phyloP scores from a whole-genome alignment of 2,113 vertebrate species.

The Mus pahari region DNA sequence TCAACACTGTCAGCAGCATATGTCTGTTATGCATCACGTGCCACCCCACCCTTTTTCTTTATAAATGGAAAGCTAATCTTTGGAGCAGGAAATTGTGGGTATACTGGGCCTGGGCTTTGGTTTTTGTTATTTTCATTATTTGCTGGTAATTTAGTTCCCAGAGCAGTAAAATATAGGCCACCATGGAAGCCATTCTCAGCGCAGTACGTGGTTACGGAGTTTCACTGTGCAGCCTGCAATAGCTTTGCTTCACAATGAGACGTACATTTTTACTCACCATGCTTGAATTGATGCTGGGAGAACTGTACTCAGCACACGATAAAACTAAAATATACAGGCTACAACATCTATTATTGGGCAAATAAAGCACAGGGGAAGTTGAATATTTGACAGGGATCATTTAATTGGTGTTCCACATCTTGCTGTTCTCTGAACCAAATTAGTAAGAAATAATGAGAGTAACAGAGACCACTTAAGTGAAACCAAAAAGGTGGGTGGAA shows the following conservation, averaged over 20 bases:
- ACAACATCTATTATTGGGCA: background rate
- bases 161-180: slow-evolving; percentile 50
- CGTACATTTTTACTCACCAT: background rate
- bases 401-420: background rate
- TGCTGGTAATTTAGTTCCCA: slow-evolving; percentile 32
- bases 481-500: background rate
- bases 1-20: slow-evolving; percentile 18
- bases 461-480: background rate
- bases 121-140: slow-evolving; percentile 55
- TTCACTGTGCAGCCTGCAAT: background rate
- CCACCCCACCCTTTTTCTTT: slow-evolving; percentile 30
- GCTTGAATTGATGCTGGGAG: background rate
- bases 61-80: slow-evolving; percentile 52
- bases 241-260: slow-evolving; percentile 24
- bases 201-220: slow-evolving; percentile 15
- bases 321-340: background rate
- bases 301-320: background rate
- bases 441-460: background rate
- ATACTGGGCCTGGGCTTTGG: background rate
- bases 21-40: background rate
- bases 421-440: background rate
- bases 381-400: background rate
- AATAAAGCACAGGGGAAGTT: background rate
- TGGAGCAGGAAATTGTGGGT: slow-evolving; percentile 18
- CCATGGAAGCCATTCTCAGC: slow-evolving; percentile 53